Evolutionary conservation across 2,113 vertebrate genomes (phyloP).

Genomic region (Brienomyrus longianalis): DNA sequence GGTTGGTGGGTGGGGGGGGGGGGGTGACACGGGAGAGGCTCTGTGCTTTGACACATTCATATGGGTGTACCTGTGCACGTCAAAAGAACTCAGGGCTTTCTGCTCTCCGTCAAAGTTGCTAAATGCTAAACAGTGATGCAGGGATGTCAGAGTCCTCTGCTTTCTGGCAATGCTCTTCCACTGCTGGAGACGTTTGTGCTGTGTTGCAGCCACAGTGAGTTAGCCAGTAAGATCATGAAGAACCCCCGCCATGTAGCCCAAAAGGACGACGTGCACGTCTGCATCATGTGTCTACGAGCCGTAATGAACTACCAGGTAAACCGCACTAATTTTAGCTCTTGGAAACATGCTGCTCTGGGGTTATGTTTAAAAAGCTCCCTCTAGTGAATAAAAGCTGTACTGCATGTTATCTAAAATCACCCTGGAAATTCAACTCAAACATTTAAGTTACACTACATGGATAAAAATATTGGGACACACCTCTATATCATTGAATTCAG

Average conservation of each 20-base stretch:
- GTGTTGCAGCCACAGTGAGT: constrained; percentile 73
- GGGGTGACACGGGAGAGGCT: background rate
- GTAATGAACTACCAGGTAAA: constrained; percentile 98
- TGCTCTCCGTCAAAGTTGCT: background rate
- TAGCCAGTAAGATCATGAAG: constrained; percentile 82
- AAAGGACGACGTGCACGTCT: constrained; percentile 95
- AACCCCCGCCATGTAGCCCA: constrained; percentile 92
- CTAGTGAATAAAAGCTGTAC: background rate
- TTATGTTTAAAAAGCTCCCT: background rate
- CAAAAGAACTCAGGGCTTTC: background rate
- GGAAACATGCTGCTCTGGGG: background rate
- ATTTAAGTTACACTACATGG: background rate
- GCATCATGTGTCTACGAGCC: constrained; percentile 92
- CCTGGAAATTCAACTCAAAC: background rate
- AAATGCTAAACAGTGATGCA: background rate
- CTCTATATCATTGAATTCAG: background rate
- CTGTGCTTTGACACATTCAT: background rate
- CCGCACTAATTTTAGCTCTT: background rate
- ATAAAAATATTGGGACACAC: background rate
- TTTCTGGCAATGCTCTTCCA: background rate
- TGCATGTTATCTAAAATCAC: background rate
- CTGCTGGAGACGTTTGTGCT: constrained; percentile 24
- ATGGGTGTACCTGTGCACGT: background rate
- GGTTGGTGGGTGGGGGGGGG: background rate
- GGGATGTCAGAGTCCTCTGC: background rate